Base-by-base conservation (phyloP, 2,888 invertebrate species). In the Stenodera caucasica region DNA sequence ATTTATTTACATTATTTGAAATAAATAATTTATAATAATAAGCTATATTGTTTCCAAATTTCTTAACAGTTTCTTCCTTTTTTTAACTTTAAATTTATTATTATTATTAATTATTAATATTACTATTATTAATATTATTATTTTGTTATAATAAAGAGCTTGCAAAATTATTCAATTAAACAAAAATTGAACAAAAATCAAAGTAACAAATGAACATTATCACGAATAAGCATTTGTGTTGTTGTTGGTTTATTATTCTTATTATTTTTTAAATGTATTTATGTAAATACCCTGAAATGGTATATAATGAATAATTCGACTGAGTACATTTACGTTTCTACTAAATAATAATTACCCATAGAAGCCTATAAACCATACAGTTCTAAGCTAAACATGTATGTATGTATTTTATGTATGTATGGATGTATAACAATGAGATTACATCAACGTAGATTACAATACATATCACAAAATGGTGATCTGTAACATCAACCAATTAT, bases 401-500 rank as follows among this genome's bases (percentile, higher is more conserved):
- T 45, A 45, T 45, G 45, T 37, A 37, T 26, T 26, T 26, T 26
- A 26, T 40, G 15, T 21, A 45, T 45, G 21, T 70, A 73, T 66
- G 67, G 68, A 72, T 66, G 67, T 64, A 68, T 70, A 72, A 72
- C 71, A 72, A 72, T 71, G 67, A 70, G 72, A 74, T 72, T 72
- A 74, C 70, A 72, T 72, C 71, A 73, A 72, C 73, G 70, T 71
- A 72, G 69, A 72, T 71, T 69, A 66, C 66, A 65, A 61, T 68
- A 68, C 65, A 63, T 66, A 66, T 67, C 71, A 72, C 71, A 71
- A 71, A 72, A 72, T 67, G 67, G 67, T 69, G 68, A 69, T 67
- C 66, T 66, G 67, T 58, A 65, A 63, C 66, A 68, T 67, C 71
- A 67, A 68, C 65, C 64, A 63, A 66, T 65, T 56, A 67, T 59